Percentiles rank a stretch among this genome's conserved stretches.
Conservation (phyloP, 2,888 invertebrate genomes). For the Margaritifera margaritifera region DNA sequence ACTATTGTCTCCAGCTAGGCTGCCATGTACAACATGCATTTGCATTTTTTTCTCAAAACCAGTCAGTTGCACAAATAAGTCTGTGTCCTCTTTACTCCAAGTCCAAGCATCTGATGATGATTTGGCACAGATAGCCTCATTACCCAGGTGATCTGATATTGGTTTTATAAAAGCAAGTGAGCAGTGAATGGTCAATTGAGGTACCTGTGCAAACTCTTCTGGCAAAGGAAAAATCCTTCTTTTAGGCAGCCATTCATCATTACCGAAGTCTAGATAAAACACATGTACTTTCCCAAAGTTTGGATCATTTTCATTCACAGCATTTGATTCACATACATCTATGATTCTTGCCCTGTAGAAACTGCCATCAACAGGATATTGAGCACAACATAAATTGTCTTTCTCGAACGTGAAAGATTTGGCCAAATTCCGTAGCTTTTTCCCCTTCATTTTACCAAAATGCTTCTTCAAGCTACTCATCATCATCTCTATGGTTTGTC, state of each 20-base stretch:
- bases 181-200: conserved; percentile 90
- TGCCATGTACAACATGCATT: conserved; percentile 42
- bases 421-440: conserved; percentile 40
- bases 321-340: too few relatives aligned
- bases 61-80: conserved; percentile 29
- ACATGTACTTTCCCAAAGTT: conserved; percentile 71
- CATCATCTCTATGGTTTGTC: conserved; percentile 43
- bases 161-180: conserved; percentile 78
- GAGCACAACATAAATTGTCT: conserved; percentile 88
- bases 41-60: conserved; percentile 40
- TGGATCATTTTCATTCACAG: conserved; percentile 4
- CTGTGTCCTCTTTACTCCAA: conserved; percentile 35
- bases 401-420: conserved; percentile 32
- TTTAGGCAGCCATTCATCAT: conserved; percentile 81
- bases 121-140: neutral
- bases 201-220: conserved; percentile 81
- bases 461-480: conserved; percentile 46
- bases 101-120: neutral
- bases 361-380: conserved; percentile 83
- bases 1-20: conserved; percentile 14
- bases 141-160: neutral
- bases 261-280: conserved; percentile 91
- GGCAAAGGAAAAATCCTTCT: conserved; percentile 81
- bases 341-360: conserved; percentile 80
- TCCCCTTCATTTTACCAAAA: conserved; percentile 38